Percentiles rank a stretch among this genome's conserved stretches.
phyloP scores from a whole-genome alignment of 2,113 vertebrate genomes.

The Brachyhypopomus occidentalis region DNA sequence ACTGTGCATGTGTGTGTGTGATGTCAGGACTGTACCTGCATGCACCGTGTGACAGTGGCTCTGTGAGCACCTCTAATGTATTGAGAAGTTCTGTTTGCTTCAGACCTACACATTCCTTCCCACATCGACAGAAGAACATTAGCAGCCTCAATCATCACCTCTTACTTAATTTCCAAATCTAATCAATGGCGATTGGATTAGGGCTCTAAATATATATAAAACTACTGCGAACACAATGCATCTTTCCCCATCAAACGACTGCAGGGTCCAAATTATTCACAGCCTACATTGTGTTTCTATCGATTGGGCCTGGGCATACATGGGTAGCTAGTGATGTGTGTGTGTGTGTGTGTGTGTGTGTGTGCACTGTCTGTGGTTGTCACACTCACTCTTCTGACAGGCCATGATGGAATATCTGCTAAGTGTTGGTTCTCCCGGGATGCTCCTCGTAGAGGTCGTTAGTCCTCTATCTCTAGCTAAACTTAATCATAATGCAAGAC shows the following conservation, averaged over 20 bases:
- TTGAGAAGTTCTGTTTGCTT: conserved; percentile 30
- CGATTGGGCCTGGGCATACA: background rate
- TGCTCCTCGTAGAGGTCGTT: conserved; percentile 40
- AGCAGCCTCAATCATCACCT: conserved; percentile 25
- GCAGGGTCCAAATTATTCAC: conserved; percentile 18
- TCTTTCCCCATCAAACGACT: conserved; percentile 8
- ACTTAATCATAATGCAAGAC: conserved; percentile 51
- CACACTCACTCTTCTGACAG: conserved; percentile 12
- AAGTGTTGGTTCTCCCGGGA: conserved; percentile 13
- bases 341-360: conserved; percentile 5
- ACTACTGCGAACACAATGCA: background rate
- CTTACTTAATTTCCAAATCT: conserved; percentile 38
- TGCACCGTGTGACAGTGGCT: no score
- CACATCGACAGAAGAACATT: conserved; percentile 40
- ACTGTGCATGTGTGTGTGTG: no score
- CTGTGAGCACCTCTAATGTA: background rate
- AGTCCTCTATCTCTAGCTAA: conserved; percentile 46
- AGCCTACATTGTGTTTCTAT: conserved; percentile 24
- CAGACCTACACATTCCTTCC: conserved; percentile 3
- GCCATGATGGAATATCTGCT: conserved; percentile 42
- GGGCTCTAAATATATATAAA: conserved; percentile 12
- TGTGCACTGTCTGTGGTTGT: background rate
- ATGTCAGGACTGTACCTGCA: no score
- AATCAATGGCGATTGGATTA: conserved; percentile 38
- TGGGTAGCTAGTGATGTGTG: background rate